Conservation (phyloP, 2,888 invertebrate genomes). For the Macrosoma leucophasiata region DNA sequence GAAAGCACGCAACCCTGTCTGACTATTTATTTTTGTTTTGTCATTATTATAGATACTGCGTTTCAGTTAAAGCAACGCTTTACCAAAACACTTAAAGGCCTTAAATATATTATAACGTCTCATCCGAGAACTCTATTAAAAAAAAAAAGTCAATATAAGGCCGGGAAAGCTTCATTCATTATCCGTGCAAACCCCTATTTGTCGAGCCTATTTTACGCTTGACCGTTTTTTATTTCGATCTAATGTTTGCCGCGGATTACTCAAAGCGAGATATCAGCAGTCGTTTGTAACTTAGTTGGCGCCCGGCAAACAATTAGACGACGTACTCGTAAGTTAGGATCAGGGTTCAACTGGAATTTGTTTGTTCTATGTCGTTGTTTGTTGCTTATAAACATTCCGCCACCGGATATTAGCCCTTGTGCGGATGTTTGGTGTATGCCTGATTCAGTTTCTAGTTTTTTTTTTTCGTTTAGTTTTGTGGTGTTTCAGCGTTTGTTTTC, state of each 20-base stretch:
- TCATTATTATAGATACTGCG: no score
- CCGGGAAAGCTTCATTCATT: no score
- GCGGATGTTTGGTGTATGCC: conserved; percentile 54
- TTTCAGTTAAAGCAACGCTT: no score
- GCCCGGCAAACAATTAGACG: conserved; percentile 51
- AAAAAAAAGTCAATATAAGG: no score
- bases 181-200: no score
- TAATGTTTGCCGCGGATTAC: neutral
- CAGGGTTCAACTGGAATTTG: conserved; percentile 38
- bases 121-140: no score
- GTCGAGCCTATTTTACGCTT: conserved; percentile 1
- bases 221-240: neutral
- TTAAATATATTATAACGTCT: no score
- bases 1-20: no score
- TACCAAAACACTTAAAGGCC: no score
- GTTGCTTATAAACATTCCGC: conserved; percentile 54
- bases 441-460: conserved; percentile 3
- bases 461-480: conserved; percentile 30
- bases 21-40: no score
- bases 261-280: conserved; percentile 34
- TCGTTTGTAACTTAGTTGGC: conserved; percentile 49
- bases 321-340: conserved; percentile 40
- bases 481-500: conserved; percentile 2
- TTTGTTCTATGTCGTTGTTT: conserved; percentile 57
- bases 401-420: conserved; percentile 63